Conservation (phyloP, 2,888 invertebrate genomes). For the Aproaerema taeniolella region DNA sequence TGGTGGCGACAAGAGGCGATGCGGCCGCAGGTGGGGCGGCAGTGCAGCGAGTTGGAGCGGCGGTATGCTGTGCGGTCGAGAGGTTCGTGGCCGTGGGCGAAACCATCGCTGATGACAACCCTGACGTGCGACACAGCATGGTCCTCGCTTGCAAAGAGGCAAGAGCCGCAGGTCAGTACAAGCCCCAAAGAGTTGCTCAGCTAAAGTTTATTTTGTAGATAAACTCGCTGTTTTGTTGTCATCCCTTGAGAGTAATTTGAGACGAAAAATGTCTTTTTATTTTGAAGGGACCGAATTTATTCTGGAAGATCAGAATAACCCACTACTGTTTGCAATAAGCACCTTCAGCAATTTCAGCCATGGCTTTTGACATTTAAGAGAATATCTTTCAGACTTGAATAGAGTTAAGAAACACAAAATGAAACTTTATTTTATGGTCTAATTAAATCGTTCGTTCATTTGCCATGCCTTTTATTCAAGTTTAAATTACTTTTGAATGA, state of each 20-base stretch:
- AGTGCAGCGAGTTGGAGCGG: conserved; percentile 95
- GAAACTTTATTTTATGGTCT: conserved; percentile 11
- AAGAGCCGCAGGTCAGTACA: conserved; percentile 87
- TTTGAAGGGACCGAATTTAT: too few species aligned
- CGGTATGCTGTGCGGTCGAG: conserved; percentile 97
- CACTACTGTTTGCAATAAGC: too few species aligned
- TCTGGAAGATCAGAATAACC: too few species aligned
- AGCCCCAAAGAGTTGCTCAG: background rate
- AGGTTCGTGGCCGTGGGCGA: conserved; percentile 99
- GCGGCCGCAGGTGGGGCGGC: conserved; percentile 80
- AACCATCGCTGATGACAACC: conserved; percentile 98
- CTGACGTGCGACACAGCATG: conserved; percentile 98
- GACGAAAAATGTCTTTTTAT: too few species aligned
- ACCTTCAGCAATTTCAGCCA: too few species aligned
- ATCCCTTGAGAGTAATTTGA: too few species aligned
- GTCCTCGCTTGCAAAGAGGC: conserved; percentile 99
- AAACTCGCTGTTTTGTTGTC: too few species aligned
- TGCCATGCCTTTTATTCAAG: conserved; percentile 27
- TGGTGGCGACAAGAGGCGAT: conserved; percentile 89
- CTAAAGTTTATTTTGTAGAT: too few species aligned
- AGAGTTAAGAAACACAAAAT: conserved; percentile 2
- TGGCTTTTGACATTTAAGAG: too few species aligned
- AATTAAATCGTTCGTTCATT: conserved; percentile 20
- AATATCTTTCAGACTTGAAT: background rate
- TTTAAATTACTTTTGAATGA: conserved; percentile 26